Evolutionary conservation across 2,797 vertebrate species (phyloP), one percentile per base, ranked within the genome.

Genomic region (Crenichthys baileyi): DNA sequence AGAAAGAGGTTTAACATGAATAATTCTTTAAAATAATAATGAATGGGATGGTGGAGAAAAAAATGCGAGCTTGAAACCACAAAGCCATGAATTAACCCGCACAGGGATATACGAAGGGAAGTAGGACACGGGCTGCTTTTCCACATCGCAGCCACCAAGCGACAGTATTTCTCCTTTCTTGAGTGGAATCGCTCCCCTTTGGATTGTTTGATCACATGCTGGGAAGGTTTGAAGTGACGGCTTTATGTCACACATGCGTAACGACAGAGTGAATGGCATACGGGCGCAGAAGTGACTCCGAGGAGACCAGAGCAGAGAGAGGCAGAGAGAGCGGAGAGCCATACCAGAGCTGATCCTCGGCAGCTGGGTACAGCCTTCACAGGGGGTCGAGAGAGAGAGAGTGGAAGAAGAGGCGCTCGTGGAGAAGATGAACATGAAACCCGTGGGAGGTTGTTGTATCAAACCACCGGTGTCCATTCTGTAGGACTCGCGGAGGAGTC

Each of bases 241-340:
- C 87, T 92, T 88, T 93, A 87, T 94, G 95, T 95, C 96, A 88
- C 96, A 91, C 91, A 82, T 73, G 87, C 87, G 93, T 79, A 88
- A 77, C 86, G 85, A 91, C 92, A 88, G 90, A 91, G 93, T 95
- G 93, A 94, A 95, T 92, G 88, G 85, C 85, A 90, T 79, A 83
- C 67, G 88, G 90, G 85, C 94, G 92, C 95, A 91, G 90, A 89
- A 94, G 93, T 92, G 87, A 87, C 85, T 90, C 86, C 79, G 80
- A 88, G 53, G 87, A 85, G 79, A 85, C 58, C 84, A 50, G 60
- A 9, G 81, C 79, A 50, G 83, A 81, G 55, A 63, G 76, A 24
- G 20, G 63, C 63, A 67, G 63, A 41, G 63, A 67, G 63, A 67
- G 20, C 36, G 63, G 63, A 67, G 63, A 41, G 46, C 67, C 63